Conservation (phyloP, 30 jellyfish, hydroid and myxozoan genomes). For the Aurelia sp. region DNA sequence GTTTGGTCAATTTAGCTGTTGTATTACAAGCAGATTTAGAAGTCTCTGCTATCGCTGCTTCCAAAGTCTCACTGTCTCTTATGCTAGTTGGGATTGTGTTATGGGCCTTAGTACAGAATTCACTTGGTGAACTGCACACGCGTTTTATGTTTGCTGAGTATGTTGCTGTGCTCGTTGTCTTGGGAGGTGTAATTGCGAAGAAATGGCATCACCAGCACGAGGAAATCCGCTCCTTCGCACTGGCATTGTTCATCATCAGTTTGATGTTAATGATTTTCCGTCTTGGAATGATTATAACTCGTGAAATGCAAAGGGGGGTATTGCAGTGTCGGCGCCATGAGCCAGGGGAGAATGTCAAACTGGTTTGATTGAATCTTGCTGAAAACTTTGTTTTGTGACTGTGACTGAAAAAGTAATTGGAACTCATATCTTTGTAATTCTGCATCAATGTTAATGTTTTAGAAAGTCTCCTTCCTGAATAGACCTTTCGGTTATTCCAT, state of each 20-base stretch:
- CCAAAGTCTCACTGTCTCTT: conserved; percentile 35
- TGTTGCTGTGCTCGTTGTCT: conserved; percentile 16
- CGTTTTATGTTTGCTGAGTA: conserved; percentile 56
- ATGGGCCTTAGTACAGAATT: conserved; percentile 41
- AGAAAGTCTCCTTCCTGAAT: too few relatives aligned
- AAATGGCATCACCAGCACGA: conserved; percentile 47
- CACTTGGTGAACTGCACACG: conserved; percentile 23
- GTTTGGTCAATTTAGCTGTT: conserved; percentile 23
- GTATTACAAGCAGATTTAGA: conserved; percentile 43
- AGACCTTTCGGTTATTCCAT: too few relatives aligned
- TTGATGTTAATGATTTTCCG: conserved; percentile 41
- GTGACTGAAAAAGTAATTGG: too few relatives aligned
- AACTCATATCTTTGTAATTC: too few relatives aligned
- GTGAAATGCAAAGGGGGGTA: conserved; percentile 38
- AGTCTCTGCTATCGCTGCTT: conserved; percentile 16
- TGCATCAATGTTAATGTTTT: too few relatives aligned
- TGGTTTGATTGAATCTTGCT: not conserved
- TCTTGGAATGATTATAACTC: conserved; percentile 25
- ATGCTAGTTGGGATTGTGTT: conserved; percentile 11
- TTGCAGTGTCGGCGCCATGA: conserved; percentile 2
- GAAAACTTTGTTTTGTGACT: too few relatives aligned
- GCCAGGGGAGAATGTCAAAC: conserved; percentile 37
- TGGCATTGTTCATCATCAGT: conserved; percentile 35
- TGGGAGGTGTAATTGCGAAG: conserved; percentile 42
- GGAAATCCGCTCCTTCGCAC: conserved; percentile 35